These are phyloP conservation scores for Yponomeuta plumbellus DNA, from an alignment of 2,888 invertebrate species.

Conservation along the genomic window DNA sequence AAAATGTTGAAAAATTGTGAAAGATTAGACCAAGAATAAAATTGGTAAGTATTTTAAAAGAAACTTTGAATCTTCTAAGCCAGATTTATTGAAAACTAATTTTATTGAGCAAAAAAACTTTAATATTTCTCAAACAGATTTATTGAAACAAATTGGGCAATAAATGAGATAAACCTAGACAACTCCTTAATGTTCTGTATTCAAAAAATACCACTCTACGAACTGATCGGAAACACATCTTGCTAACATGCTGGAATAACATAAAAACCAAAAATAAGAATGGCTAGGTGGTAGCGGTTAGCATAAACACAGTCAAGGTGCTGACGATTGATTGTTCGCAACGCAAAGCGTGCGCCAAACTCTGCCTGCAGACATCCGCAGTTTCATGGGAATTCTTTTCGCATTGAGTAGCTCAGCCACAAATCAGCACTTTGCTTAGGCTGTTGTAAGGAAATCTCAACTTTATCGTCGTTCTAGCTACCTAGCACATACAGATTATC, in stretches of 20 bases:
- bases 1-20: not conserved
- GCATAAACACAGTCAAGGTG: conserved; percentile 32
- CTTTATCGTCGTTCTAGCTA: too few relatives aligned
- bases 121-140: too few relatives aligned
- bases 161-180: not conserved
- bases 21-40: not conserved
- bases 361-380: conserved; percentile 16
- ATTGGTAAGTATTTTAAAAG: too few relatives aligned
- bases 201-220: not conserved
- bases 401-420: too few relatives aligned
- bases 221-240: not conserved
- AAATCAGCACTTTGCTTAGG: too few relatives aligned
- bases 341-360: conserved; percentile 24
- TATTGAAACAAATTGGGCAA: not conserved
- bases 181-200: not conserved
- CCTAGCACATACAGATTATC: too few relatives aligned
- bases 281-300: conserved; percentile 26
- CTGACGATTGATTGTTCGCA: conserved; percentile 44
- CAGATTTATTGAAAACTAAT: too few relatives aligned
- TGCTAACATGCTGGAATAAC: conserved; percentile 15
- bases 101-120: too few relatives aligned
- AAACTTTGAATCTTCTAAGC: too few relatives aligned
- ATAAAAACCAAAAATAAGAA: conserved; percentile 25
- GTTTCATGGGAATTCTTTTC: conserved; percentile 7
- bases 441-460: too few relatives aligned